Base-by-base conservation (phyloP, 1,140 invertebrate species). In the Heliconius congener region DNA sequence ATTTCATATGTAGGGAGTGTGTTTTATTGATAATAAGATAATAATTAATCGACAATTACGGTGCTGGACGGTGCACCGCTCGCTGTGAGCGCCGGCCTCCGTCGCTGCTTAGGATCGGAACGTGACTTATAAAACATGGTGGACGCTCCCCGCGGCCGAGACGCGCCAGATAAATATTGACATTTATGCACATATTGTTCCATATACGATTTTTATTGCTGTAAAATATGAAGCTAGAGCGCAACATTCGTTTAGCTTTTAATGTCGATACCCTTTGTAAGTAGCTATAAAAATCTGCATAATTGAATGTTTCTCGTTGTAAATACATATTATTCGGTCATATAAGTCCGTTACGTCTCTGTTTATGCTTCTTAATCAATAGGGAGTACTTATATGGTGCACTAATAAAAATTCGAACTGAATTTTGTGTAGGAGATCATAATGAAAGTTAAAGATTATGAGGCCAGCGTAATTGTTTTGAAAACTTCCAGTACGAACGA, bases 171-270 rank as follows among this genome's bases (percentile, higher is more conserved):
- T 91, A 87, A 94, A 93, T 91, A 94, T 93, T 92, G 89, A 91
- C 93, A 91, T 93, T 94, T 93, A 93, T 93, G 90, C 90, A 93
- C 91, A 94, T 92, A 92, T 93, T 94, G 91, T 92, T 93, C 93
- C 91, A 93, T 94, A 93, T 93, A 93, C 80, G 92, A 88, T 93
- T 93, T 93, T 94, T 94, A 93, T 90, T 71, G 82, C 86, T 91
- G 91, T 94, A 91, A 94, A 93, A 93, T 94, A 94, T 94, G 89
- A 93, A 88, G 88, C 87, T 90, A 87, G 88, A 88, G 82, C 84
- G 78, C 85, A 85, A 81, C 87, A 82, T 88, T 88, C 86, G 84
- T 90, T 87, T 74, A 81, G 76, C 85, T 90, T 86, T 92, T 89
- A 88, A 91, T 90, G 84, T 86, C 84, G 74, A 88, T 88, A 87